A percentile compares a stretch with the other conserved stretches of the same genome.
These are phyloP conservation scores for Drosophila parthenogenetica DNA, from an alignment of 2,888 invertebrate genomes.

Conservation along the genomic window DNA sequence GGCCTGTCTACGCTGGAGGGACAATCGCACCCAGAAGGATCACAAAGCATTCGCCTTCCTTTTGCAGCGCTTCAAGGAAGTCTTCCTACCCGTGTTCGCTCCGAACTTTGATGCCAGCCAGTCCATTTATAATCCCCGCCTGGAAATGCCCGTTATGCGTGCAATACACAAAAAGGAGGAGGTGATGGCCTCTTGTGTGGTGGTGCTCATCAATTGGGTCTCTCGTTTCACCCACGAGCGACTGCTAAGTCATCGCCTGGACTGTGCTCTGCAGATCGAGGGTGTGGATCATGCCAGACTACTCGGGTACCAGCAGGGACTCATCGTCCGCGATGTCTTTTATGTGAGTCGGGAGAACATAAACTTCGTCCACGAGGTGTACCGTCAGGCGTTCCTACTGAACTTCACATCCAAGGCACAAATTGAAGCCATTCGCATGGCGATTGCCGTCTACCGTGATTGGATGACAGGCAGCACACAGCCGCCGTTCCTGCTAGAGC, in stretches of 20 bases:
- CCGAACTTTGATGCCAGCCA: conserved; percentile 93
- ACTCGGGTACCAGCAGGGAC: conserved; percentile 82
- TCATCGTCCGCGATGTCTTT: conserved; percentile 94
- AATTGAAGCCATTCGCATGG: conserved; percentile 93
- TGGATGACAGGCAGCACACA: conserved; percentile 95
- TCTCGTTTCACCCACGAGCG: conserved; percentile 93
- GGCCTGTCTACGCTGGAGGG: conserved; percentile 95
- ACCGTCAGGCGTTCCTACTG: conserved; percentile 96
- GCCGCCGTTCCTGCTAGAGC: conserved; percentile 92
- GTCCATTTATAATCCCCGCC: conserved; percentile 92
- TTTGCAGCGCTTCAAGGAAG: conserved; percentile 95
- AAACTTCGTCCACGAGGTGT: conserved; percentile 97
- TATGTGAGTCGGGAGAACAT: conserved; percentile 95
- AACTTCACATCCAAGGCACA: conserved; percentile 90
- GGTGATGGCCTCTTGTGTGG: conserved; percentile 89
- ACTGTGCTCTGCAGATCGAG: conserved; percentile 82
- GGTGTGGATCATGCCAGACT: conserved; percentile 83
- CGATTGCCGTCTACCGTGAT: conserved; percentile 96
- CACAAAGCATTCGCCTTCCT: conserved; percentile 95
- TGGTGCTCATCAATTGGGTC: conserved; percentile 95
- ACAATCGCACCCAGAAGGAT: conserved; percentile 91
- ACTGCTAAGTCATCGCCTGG: conserved; percentile 80
- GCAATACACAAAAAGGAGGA: conserved; percentile 87
- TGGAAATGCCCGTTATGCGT: conserved; percentile 91
- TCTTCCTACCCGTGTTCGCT: conserved; percentile 95